Percentiles rank a stretch among this genome's conserved stretches.
Conservation (phyloP, 2,797 vertebrate genomes). For the Cynopterus sphinx region DNA sequence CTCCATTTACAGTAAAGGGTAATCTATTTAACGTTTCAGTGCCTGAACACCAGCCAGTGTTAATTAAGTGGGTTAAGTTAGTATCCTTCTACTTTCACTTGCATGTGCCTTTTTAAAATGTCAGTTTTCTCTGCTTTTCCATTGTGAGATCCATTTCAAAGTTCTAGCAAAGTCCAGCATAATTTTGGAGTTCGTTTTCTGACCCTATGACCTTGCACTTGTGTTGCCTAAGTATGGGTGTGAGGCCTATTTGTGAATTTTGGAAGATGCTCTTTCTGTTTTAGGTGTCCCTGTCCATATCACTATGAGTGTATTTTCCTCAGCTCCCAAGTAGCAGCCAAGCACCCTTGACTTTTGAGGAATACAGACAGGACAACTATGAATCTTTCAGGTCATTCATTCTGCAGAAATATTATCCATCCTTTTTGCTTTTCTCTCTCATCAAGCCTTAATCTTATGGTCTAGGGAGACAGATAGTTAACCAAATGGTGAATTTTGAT, state of each 20-base stretch:
- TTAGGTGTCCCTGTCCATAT: not conserved
- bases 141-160: not conserved
- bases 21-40: not conserved
- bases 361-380: not conserved
- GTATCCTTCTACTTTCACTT: not conserved
- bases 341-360: not conserved
- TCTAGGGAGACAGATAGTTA: not conserved
- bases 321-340: not conserved
- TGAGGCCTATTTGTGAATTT: not conserved
- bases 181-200: not conserved
- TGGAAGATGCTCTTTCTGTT: not conserved
- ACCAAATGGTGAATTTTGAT: not conserved
- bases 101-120: not conserved
- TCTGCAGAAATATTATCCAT: not conserved
- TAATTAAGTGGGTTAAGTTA: not conserved
- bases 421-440: not conserved
- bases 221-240: rapidly evolving
- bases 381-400: not conserved
- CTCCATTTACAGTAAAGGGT: not conserved
- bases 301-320: not conserved
- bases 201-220: not conserved
- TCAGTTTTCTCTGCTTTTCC: not conserved
- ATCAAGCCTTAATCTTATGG: not conserved
- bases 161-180: not conserved
- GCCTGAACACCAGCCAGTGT: not conserved